Percentiles rank a stretch among this genome's conserved stretches.
phyloP scores from a whole-genome alignment of 2,888 invertebrate species.

The Drosophila atripex region DNA sequence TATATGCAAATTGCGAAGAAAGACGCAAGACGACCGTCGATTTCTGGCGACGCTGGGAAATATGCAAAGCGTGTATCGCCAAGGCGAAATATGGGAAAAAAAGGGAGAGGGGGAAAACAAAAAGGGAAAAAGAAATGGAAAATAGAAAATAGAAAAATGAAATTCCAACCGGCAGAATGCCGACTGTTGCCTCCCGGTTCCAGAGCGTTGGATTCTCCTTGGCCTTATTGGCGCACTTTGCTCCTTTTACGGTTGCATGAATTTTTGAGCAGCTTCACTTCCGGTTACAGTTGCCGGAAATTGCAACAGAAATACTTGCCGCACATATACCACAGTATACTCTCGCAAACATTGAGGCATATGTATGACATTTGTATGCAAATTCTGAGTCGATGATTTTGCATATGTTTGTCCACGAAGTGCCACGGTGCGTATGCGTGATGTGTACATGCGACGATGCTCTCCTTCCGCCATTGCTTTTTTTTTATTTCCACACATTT shows the following conservation, averaged over 20 bases:
- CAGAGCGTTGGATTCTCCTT: slow-evolving; percentile 26
- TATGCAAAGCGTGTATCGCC: slow-evolving; percentile 24
- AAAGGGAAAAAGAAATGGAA: slow-evolving; percentile 1
- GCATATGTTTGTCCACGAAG: slow-evolving; percentile 55
- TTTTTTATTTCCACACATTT: slow-evolving; percentile 29
- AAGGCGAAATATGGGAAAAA: slow-evolving; percentile 20
- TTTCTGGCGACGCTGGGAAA: slow-evolving; percentile 27
- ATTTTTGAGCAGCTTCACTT: slow-evolving; percentile 74
- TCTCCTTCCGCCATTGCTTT: slow-evolving; percentile 31
- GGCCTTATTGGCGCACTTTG: slow-evolving; percentile 68
- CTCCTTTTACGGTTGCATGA: slow-evolving; percentile 74
- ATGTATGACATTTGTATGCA: slow-evolving; percentile 71
- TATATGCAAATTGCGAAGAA: slow-evolving; percentile 34
- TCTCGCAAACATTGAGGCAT: slow-evolving; percentile 39
- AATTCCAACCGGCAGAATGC: slow-evolving; percentile 29
- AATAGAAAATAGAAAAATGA: slow-evolving; percentile 2
- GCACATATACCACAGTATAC: slow-evolving; percentile 9
- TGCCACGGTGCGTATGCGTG: slow-evolving; percentile 43
- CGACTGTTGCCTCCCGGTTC: slow-evolving; percentile 21
- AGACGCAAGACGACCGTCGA: slow-evolving; percentile 29
- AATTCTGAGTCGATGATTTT: slow-evolving; percentile 63
- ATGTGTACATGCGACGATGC: slow-evolving; percentile 19
- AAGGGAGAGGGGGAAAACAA: slow-evolving; percentile 2
- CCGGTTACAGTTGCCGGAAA: slow-evolving; percentile 72
- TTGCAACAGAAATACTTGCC: slow-evolving; percentile 67